Evolutionary conservation across 2,113 vertebrate species (phyloP).

Genomic region (Trichechus manatus): DNA sequence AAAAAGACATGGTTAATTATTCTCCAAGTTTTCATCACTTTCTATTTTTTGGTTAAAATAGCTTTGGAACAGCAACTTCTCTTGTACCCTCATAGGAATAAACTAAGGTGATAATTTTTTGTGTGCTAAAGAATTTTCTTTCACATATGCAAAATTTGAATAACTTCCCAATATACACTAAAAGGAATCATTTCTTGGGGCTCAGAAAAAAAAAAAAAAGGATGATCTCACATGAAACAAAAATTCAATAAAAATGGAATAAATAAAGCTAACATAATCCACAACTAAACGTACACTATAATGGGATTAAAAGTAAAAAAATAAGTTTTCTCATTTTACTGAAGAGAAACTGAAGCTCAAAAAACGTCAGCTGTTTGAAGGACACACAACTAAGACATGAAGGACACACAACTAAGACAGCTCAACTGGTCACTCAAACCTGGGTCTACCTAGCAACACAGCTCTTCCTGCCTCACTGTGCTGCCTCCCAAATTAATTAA

Average conservation of each 20-base stretch:
- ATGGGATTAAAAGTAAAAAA: slow-evolving; percentile 21
- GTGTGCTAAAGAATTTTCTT: slow-evolving; percentile 6
- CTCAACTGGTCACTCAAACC: not conserved
- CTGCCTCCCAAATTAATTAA: not conserved
- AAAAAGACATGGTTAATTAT: not conserved
- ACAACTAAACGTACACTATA: not conserved
- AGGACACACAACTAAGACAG: not conserved
- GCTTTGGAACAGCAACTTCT: slow-evolving; percentile 31
- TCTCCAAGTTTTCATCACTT: not conserved
- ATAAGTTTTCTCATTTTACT: not conserved
- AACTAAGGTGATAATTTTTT: not conserved
- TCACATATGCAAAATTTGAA: not conserved
- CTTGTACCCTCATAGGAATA: not conserved
- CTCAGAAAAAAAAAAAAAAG: not conserved
- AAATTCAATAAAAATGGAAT: slow-evolving; percentile 3
- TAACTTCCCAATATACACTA: not conserved
- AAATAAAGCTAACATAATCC: not conserved
- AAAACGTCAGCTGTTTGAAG: not conserved
- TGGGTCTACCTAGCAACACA: not conserved
- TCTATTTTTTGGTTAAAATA: not conserved
- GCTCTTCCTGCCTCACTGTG: not conserved
- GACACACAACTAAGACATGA: not conserved
- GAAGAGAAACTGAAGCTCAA: not conserved
- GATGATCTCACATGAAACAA: not conserved
- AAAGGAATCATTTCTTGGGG: not conserved